phyloP scores from a whole-genome alignment of 1,140 invertebrate species.

The Rhagoletis pomonella region DNA sequence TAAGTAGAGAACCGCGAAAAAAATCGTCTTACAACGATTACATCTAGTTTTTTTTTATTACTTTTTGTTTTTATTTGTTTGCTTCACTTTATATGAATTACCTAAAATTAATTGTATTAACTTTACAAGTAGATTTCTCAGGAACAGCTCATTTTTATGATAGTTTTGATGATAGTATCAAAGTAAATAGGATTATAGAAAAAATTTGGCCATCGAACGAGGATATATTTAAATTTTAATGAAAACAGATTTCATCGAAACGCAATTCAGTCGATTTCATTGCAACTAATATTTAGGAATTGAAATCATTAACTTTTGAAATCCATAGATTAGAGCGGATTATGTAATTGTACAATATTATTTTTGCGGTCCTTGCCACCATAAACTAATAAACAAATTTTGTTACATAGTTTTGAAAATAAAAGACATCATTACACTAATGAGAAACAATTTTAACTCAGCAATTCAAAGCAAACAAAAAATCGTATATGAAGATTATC shows the following conservation, averaged over 20 bases:
- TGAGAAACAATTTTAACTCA: slow-evolving; percentile 34
- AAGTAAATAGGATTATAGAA: not conserved
- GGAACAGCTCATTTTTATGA: slow-evolving; percentile 5
- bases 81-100: not conserved
- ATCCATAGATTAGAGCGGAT: no score
- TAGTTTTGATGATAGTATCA: not conserved
- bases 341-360: no score
- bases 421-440: slow-evolving; percentile 22
- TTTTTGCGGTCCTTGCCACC: not conserved
- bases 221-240: not conserved
- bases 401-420: not conserved
- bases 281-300: not conserved
- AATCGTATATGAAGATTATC: not conserved
- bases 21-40: slow-evolving; percentile 8
- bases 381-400: slow-evolving; percentile 1
- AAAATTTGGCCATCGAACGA: not conserved
- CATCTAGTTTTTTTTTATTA: not conserved
- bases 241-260: not conserved
- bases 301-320: not conserved
- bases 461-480: not conserved
- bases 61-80: not conserved
- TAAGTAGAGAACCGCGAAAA: slow-evolving; percentile 12
- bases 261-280: not conserved
- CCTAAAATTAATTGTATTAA: slow-evolving; percentile 4
- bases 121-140: slow-evolving; percentile 34